phyloP scores from a whole-genome alignment of 2,888 invertebrate species.

The Meghimatium bilineatum region DNA sequence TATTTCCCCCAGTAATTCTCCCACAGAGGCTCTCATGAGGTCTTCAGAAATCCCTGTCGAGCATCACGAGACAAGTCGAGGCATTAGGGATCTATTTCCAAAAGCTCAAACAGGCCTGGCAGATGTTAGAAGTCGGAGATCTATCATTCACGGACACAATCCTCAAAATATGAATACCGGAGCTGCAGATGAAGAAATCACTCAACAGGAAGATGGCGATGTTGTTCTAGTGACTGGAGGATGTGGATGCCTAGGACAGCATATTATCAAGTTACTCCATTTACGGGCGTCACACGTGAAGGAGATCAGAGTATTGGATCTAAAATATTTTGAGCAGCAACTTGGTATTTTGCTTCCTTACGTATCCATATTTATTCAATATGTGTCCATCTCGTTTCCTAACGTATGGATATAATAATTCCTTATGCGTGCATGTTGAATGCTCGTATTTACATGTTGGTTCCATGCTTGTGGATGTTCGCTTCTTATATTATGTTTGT shows the following conservation, averaged over 20 bases:
- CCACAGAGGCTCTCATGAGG: no score
- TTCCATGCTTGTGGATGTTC: no score
- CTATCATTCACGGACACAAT: not conserved
- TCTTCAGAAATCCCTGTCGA: not conserved
- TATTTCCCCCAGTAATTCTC: not conserved
- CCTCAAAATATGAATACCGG: not conserved
- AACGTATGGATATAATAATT: no score
- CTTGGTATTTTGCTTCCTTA: conserved; percentile 77
- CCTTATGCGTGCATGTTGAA: no score
- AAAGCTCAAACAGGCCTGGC: not conserved
- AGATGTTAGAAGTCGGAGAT: not conserved
- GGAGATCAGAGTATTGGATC: conserved; percentile 82
- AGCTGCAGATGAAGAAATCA: not conserved
- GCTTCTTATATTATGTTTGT: no score
- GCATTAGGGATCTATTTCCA: not conserved
- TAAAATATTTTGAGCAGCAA: conserved; percentile 79
- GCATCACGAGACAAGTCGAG: not conserved
- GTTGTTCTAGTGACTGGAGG: conserved; percentile 78
- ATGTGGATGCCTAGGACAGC: conserved; percentile 82
- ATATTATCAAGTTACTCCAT: conserved; percentile 81
- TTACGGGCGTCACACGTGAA: conserved; percentile 79
- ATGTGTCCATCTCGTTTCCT: no score
- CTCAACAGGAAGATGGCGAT: conserved; percentile 34
- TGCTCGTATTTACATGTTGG: no score
- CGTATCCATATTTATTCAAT: no score